Base-by-base conservation (phyloP, 2,888 invertebrate genomes). In the Chrysodeixis includens region DNA sequence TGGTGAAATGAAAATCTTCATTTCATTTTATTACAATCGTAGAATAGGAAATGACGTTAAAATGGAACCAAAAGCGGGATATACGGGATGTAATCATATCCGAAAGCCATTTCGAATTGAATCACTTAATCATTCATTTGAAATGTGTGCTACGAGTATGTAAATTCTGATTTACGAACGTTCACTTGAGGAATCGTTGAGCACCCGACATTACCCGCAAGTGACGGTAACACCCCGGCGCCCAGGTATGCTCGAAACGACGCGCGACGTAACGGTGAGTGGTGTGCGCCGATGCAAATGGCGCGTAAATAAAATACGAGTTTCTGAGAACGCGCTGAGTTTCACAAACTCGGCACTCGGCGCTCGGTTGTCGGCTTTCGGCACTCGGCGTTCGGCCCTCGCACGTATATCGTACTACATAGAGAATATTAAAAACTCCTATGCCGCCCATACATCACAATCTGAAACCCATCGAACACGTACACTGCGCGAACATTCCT, bases 301-400 rank as follows among this genome's bases (percentile, higher is more conserved):
- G 86, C 76, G 84, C 84, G 88, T 92, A 90, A 93, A 93, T 94
- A 93, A 93, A 89, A 91, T 90, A 93, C 85, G 89, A 90, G 83
- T 71, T 77, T 72, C 66, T 65, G 78, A 78, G 82, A 66, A 71
- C 62, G 62, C 64, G 71, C 67, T 69, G 73, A 76, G 72, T 83
- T 82, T 73, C 66, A 78, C 66, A 30, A 60, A 70, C 71, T 68
- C 67, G 55, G 59, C 62, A 53, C 65, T 63, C 76, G 20, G 59
- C 49, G 14, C 63, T 66, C 71, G 40, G n/a, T n/a, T 9, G 10
- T 32, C 32, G 32, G 32, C 26, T 40, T 40, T n/a, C 40, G 32
- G 67, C 66, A 35, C 57, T 64, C 64, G 51, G 35, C 44, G 53
- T 26, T 26, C 26, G 26, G 26, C 26, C 26, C 26, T 26, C 26